A percentile compares a stretch with the other conserved stretches of the same genome.
These are phyloP conservation scores for Enteromius trimaculatus DNA, from an alignment of 2,797 vertebrate genomes.

Conservation along the genomic window DNA sequence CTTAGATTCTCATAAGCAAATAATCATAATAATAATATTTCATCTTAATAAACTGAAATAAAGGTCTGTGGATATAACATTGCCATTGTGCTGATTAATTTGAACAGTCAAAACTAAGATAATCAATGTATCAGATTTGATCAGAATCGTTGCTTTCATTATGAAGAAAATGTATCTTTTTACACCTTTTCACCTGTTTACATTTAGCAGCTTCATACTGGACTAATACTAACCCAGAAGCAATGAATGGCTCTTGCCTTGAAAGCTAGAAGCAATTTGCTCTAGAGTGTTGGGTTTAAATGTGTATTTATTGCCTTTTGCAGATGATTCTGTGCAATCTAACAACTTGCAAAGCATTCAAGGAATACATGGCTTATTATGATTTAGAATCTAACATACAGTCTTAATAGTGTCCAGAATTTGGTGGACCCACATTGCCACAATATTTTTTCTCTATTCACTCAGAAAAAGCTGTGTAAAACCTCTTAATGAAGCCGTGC, in stretches of 20 bases:
- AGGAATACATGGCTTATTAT: background rate
- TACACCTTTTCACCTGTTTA: background rate
- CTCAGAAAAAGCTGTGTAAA: background rate
- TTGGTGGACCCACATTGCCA: background rate
- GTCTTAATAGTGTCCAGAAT: background rate
- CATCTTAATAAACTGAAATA: background rate
- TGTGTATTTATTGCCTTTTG: background rate
- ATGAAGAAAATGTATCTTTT: conserved; percentile 5
- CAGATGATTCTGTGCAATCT: background rate
- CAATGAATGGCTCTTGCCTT: background rate
- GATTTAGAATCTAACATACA: background rate
- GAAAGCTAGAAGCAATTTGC: background rate
- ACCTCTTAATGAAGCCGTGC: background rate
- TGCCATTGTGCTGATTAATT: background rate
- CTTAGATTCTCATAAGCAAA: background rate
- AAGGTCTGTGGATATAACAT: background rate
- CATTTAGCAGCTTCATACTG: background rate
- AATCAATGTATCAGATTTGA: background rate
- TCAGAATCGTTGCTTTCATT: background rate
- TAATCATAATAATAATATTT: background rate
- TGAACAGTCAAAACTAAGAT: background rate
- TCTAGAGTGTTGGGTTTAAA: conserved; percentile 12
- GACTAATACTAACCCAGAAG: background rate
- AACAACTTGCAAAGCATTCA: background rate
- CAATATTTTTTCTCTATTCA: background rate